Conservation (phyloP, 2,888 invertebrate genomes). For the Exocentrus adspersus region DNA sequence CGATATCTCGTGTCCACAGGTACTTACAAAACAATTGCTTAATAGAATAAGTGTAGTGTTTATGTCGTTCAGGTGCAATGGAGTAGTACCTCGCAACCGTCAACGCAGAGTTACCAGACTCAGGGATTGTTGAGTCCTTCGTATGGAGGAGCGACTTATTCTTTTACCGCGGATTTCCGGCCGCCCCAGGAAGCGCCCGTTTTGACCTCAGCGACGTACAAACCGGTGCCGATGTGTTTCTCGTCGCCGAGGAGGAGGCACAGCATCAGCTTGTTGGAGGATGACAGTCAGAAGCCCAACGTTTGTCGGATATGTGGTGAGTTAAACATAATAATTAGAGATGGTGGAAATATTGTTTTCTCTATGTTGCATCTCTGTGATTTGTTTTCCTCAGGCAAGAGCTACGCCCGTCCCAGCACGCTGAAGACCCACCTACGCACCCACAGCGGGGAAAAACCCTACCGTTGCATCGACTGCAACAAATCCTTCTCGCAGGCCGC, state of each 20-base stretch:
- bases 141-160: constrained; percentile 79
- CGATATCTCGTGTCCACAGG: constrained; percentile 77
- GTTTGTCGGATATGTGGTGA: constrained; percentile 91
- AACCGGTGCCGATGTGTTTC: constrained; percentile 65
- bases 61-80: constrained; percentile 72
- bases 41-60: no score
- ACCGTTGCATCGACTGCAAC: constrained; percentile 91
- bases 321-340: no score
- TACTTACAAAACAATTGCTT: no score
- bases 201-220: constrained; percentile 65
- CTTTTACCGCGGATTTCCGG: constrained; percentile 85
- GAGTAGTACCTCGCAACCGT: constrained; percentile 70
- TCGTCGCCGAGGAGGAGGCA: constrained; percentile 61
- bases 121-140: constrained; percentile 73
- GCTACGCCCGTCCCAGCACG: constrained; percentile 95
- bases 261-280: constrained; percentile 64
- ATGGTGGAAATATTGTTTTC: no score
- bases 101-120: constrained; percentile 68
- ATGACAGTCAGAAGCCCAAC: constrained; percentile 84
- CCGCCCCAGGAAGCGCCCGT: constrained; percentile 71
- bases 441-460: constrained; percentile 95
- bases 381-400: constrained; percentile 69
- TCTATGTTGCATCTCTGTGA: no score
- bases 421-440: constrained; percentile 96
- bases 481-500: constrained; percentile 99